Conservation (phyloP, 2,113 vertebrate species). For the Oncorhynchus tshawytscha region DNA sequence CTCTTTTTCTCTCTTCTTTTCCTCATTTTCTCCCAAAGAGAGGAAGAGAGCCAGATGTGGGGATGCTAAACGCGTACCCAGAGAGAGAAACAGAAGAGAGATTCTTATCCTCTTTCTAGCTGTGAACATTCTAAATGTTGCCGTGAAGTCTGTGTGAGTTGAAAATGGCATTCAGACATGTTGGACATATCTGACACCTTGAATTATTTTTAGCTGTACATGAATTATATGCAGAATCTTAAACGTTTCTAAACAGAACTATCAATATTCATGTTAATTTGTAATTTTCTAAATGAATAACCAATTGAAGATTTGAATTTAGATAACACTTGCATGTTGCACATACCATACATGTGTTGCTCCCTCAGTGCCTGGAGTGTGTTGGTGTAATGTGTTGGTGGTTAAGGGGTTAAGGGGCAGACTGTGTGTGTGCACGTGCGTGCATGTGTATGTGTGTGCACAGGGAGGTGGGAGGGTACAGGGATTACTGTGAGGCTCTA, state of each 20-base stretch:
- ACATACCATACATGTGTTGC: no score
- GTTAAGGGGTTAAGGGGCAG: conserved; percentile 18
- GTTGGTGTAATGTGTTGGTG: not conserved
- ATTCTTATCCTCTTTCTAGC: not conserved
- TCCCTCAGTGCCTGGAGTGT: not conserved
- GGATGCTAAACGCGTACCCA: not conserved
- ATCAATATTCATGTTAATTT: no score
- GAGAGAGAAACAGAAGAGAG: not conserved
- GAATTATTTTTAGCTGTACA: no score
- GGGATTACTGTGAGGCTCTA: conserved; percentile 89
- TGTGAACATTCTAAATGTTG: not conserved
- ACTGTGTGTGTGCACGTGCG: conserved; percentile 71
- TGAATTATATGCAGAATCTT: no score
- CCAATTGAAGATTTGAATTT: no score
- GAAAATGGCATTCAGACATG: no score
- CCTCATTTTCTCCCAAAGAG: conserved; percentile 34
- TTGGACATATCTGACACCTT: no score
- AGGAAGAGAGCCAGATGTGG: conserved; percentile 7
- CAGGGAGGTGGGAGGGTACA: conserved; percentile 77
- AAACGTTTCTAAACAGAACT: no score
- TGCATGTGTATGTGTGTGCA: conserved; percentile 73
- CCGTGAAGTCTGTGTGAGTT: no score
- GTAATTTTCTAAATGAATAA: no score
- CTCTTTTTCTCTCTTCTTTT: conserved; percentile 30
- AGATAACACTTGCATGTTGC: no score